Evolutionary conservation across 2,113 vertebrate species (phyloP).

Genomic region (Pipa parva): DNA sequence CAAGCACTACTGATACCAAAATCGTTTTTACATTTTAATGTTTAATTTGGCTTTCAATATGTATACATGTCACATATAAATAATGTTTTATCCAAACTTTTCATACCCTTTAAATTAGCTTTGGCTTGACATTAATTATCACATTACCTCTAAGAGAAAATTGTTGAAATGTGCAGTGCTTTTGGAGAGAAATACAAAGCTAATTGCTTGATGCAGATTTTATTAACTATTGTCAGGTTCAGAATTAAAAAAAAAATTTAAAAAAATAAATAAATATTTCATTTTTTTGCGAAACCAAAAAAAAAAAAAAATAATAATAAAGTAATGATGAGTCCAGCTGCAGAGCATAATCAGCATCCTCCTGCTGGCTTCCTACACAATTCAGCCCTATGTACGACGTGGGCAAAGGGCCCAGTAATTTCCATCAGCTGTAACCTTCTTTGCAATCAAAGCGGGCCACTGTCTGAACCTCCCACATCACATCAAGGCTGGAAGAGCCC

Average conservation of each 20-base stretch:
- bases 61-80: no score
- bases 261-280: no score
- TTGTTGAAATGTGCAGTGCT: no score
- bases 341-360: slow-evolving; percentile 35
- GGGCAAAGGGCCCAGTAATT: slow-evolving; percentile 37
- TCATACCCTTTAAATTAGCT: no score
- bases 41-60: no score
- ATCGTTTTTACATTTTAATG: no score
- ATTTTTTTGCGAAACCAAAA: slow-evolving; percentile 11
- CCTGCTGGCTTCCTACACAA: slow-evolving; percentile 35
- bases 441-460: slow-evolving; percentile 17
- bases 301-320: slow-evolving; percentile 3
- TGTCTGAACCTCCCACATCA: background rate
- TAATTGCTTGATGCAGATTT: no score
- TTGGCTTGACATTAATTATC: no score
- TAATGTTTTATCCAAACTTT: no score
- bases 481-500: slow-evolving; percentile 15
- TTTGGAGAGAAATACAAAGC: no score
- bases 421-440: slow-evolving; percentile 30
- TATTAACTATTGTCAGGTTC: background rate
- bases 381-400: slow-evolving; percentile 24
- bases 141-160: no score
- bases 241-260: background rate
- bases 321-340: slow-evolving; percentile 26
- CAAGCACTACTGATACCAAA: no score